Conservation (phyloP, 2,797 vertebrate species). For the Ibycter americanus region DNA sequence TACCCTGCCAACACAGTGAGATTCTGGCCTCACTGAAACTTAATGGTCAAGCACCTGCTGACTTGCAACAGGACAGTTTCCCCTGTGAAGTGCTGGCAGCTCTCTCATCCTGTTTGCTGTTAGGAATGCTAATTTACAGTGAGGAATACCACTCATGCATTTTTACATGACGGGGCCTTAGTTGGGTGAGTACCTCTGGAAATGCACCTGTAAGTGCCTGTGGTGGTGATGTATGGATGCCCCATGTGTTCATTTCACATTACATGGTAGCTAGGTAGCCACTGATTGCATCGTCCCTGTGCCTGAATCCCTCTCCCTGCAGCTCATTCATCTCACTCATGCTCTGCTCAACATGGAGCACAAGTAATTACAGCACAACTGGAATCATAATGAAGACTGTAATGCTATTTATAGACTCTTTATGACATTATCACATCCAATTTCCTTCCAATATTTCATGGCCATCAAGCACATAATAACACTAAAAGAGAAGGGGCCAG, state of each 20-base stretch:
- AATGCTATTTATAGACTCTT: neutral
- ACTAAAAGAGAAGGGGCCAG: neutral
- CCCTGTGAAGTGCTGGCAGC: neutral
- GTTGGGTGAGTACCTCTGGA: neutral
- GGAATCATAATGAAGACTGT: neutral
- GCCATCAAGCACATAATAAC: neutral
- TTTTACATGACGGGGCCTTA: neutral
- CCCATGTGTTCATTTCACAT: neutral
- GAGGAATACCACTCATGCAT: neutral
- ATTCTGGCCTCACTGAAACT: neutral
- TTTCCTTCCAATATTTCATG: neutral
- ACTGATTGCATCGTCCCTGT: accelerated
- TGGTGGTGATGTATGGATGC: neutral
- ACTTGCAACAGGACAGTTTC: neutral
- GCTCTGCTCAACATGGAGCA: neutral
- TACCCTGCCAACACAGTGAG: neutral
- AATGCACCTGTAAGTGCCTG: neutral
- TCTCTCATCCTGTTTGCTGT: neutral
- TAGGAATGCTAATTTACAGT: neutral
- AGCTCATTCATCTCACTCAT: neutral
- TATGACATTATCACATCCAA: neutral
- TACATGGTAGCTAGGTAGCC: neutral
- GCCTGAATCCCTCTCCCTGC: neutral
- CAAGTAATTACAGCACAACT: neutral
- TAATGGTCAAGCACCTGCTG: neutral